Conservation (phyloP, 2,888 invertebrate species). For the Troides aeacus region DNA sequence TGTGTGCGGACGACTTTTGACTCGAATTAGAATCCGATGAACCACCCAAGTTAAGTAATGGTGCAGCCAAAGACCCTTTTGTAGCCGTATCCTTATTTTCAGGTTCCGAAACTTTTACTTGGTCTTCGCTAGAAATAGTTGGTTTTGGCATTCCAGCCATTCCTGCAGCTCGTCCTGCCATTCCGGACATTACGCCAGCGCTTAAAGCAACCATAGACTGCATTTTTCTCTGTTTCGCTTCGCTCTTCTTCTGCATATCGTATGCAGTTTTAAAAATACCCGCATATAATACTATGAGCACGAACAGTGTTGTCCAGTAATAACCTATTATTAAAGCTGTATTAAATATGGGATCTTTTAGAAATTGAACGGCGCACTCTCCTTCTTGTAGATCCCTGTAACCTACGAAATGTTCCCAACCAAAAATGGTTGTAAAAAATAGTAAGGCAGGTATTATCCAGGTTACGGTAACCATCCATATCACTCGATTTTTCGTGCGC, state of each 20-base stretch:
- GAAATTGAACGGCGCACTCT: conserved; percentile 97
- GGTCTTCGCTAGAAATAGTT: conserved; percentile 85
- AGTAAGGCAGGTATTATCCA: conserved; percentile 98
- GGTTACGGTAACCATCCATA: conserved; percentile 97
- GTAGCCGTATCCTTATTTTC: conserved; percentile 65
- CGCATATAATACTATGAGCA: conserved; percentile 96
- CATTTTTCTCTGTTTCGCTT: conserved; percentile 97
- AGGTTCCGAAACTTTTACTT: conserved; percentile 77
- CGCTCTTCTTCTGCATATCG: conserved; percentile 98
- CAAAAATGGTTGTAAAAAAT: conserved; percentile 99
- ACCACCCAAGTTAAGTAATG: conserved; percentile 63
- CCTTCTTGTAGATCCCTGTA: conserved; percentile 92
- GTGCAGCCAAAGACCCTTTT: conserved; percentile 65
- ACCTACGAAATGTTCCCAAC: conserved; percentile 99
- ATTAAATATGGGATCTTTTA: conserved; percentile 98
- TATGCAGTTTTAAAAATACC: conserved; percentile 99
- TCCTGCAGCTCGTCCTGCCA: conserved; percentile 93
- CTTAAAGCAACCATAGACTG: conserved; percentile 95
- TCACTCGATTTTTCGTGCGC: conserved; percentile 95
- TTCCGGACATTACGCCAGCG: conserved; percentile 93
- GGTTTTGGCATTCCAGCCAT: conserved; percentile 91
- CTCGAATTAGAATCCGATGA: conserved; percentile 82
- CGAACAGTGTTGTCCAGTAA: conserved; percentile 98
- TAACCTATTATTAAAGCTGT: conserved; percentile 97
- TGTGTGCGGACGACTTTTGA: conserved; percentile 81